Base-by-base conservation (phyloP, 2,888 invertebrate genomes). In the Zelleria hepariella region DNA sequence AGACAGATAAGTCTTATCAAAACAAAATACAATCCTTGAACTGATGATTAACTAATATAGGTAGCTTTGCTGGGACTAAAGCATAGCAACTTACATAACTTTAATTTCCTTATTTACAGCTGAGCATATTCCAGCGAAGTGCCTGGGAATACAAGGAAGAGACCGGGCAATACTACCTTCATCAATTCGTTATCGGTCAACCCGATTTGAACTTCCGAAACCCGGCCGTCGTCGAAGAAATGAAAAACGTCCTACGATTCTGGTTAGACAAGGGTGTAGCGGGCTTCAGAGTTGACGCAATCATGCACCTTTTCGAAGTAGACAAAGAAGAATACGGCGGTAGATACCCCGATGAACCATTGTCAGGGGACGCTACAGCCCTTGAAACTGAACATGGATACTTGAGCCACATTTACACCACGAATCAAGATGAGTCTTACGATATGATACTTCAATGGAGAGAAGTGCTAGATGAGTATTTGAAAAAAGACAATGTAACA, bases 231-330 rank as follows among this genome's bases (percentile, higher is more conserved):
- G 87, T 92, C 0, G 80, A 90, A 55, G 91, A 92, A 74, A 88
- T 92, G 86, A 86, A 91, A 90, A 90, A 92, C n/a, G 90, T 94
- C 0, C 68, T 97, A 21, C 85, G 86, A 26, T 96, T 93, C 72
- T 98, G 98, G 97, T 74, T 98, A 55, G 91, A 93, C 24, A 92
- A 92, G 71, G 97, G 97, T 0, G 93, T 97, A 0, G 94, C 95
- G 71, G 98, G 98, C 0, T 96, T 98, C 71, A 92, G 97, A 66
- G 90, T 98, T 48, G 95, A 95, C 70, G 95, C 95, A 1, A 90
- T 95, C 8, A 79, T 88, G 63, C 92, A 92, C 78, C 72, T 94
- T 47, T 93, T 90, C 63, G 94, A 94, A 78, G 87, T 85, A 1
- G 80, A 88, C 55, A 89, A 88, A 61, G 70, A 71, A 32, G 59